Evolutionary conservation across 2,113 vertebrate genomes (phyloP).

Genomic region (Siniperca chuatsi): DNA sequence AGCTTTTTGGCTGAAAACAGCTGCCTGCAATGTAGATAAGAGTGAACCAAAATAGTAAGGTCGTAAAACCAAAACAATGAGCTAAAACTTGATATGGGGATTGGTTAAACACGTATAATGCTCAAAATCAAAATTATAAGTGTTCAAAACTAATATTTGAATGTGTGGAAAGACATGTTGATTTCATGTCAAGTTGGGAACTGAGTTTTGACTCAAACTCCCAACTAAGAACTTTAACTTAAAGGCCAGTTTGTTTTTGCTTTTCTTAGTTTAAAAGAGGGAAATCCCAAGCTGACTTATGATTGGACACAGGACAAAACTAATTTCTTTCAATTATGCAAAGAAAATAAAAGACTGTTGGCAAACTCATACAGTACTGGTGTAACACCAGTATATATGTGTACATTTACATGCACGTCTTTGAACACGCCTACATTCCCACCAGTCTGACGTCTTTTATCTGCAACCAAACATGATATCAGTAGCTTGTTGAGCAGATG

Average conservation of each 20-base stretch:
- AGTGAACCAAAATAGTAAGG: background rate
- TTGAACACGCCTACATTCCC: background rate
- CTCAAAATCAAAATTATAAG: background rate
- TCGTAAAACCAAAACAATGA: background rate
- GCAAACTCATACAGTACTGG: background rate
- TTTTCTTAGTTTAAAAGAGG: background rate
- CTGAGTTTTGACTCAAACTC: background rate
- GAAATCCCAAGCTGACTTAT: background rate
- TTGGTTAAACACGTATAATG: background rate
- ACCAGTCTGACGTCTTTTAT: slow-evolving; percentile 10
- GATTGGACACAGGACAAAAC: too few relatives aligned
- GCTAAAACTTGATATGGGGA: background rate
- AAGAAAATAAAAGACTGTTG: background rate
- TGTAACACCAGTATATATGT: background rate
- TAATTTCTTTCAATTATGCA: background rate
- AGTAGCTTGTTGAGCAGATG: slow-evolving; percentile 58
- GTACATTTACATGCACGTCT: background rate
- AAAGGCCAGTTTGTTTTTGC: background rate
- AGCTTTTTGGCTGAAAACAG: too few relatives aligned
- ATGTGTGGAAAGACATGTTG: background rate
- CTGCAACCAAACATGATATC: slow-evolving; percentile 19
- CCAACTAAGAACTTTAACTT: background rate
- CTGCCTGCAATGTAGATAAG: background rate
- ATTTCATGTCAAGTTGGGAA: background rate
- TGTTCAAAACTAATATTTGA: background rate